Conservation (phyloP, 2,113 vertebrate species). For the Oxygymnocypris stewartii region DNA sequence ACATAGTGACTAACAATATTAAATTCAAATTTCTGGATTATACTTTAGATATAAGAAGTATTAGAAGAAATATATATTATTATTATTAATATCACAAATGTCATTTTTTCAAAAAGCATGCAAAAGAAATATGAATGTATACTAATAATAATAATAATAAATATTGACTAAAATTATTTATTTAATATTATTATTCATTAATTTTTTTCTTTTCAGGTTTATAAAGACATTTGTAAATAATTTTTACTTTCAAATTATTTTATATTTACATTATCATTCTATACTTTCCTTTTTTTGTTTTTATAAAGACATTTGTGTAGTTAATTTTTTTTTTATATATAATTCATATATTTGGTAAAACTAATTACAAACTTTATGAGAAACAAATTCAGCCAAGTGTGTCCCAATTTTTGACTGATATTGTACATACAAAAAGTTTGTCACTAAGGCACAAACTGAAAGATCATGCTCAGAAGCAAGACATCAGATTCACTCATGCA, state of each 20-base stretch:
- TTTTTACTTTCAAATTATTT: too few relatives aligned
- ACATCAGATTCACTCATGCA: neutral
- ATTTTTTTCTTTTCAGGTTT: neutral
- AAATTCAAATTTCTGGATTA: neutral
- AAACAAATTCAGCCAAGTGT: neutral
- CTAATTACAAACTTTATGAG: neutral
- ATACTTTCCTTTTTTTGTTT: neutral
- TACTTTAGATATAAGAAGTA: neutral
- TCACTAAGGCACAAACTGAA: neutral
- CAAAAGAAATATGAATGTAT: neutral
- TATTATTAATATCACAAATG: neutral
- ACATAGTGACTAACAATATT: neutral
- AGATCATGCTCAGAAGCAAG: neutral
- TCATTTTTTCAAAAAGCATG: neutral
- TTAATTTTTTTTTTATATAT: neutral
- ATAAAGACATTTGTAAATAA: neutral
- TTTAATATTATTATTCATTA: neutral
- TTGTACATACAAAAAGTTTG: slow-evolving; percentile 7
- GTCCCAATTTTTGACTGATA: neutral
- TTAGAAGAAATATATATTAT: neutral
- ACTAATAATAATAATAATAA: neutral
- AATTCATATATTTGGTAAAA: neutral
- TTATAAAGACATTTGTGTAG: neutral
- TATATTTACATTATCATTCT: neutral
- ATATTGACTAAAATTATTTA: neutral